Evolutionary conservation across 2,797 vertebrate genomes (phyloP).

Genomic region (Thunnus albacares): DNA sequence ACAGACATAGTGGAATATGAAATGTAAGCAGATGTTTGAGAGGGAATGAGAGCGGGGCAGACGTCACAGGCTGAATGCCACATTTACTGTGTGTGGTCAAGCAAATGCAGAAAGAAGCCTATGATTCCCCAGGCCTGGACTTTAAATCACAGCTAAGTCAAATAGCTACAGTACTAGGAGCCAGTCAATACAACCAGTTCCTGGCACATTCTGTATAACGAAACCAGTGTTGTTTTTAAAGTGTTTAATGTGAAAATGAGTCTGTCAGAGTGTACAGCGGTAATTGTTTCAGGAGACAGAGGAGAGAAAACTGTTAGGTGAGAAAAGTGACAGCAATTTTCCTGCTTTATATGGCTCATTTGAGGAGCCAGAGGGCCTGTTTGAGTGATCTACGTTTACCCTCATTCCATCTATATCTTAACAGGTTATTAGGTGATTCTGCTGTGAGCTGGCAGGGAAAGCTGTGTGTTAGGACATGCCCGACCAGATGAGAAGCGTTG

Average conservation of each 20-base stretch:
- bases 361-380: constrained; percentile 61
- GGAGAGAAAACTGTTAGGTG: constrained; percentile 63
- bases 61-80: constrained; percentile 73
- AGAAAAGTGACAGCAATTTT: constrained; percentile 68
- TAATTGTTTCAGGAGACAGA: constrained; percentile 71
- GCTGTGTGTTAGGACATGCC: constrained; percentile 53
- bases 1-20: constrained; percentile 81
- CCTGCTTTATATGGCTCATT: constrained; percentile 66
- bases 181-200: constrained; percentile 29
- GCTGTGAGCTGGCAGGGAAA: constrained; percentile 46
- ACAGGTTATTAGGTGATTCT: constrained; percentile 50
- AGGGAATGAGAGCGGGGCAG: constrained; percentile 58
- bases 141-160: constrained; percentile 76
- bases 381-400: constrained; percentile 64
- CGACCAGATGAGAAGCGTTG: constrained; percentile 24
- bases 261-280: constrained; percentile 44
- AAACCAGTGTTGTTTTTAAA: constrained; percentile 53
- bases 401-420: constrained; percentile 59
- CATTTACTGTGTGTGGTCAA: constrained; percentile 81
- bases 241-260: constrained; percentile 69
- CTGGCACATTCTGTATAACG: constrained; percentile 33
- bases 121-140: constrained; percentile 71
- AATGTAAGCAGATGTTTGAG: constrained; percentile 82
- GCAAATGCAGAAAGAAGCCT: constrained; percentile 41
- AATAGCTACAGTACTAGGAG: constrained; percentile 26